Percentiles rank a stretch among this genome's conserved stretches.
phyloP scores from a whole-genome alignment of 2,113 vertebrate species.

The Neopipo cinnamomea region DNA sequence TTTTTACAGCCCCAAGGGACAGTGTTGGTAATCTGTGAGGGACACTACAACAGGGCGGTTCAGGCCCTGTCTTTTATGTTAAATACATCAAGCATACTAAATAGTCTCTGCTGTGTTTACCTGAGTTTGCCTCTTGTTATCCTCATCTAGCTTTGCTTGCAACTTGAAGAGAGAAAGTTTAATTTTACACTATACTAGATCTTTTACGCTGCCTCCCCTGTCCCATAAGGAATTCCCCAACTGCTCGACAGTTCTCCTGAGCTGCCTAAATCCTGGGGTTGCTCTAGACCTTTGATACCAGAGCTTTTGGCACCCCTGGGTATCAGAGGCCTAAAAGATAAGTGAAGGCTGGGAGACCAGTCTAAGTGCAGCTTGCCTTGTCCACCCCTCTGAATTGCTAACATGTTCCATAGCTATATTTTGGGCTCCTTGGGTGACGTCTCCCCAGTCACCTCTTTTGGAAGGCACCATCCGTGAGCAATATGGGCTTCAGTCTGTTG shows the following conservation, averaged over 20 bases:
- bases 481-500: neutral
- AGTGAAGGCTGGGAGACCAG: neutral
- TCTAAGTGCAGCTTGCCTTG: rapidly evolving
- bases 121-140: neutral
- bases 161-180: neutral
- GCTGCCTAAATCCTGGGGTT: neutral
- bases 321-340: neutral
- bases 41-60: neutral
- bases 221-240: neutral
- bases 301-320: neutral
- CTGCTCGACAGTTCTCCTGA: neutral
- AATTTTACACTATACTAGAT: neutral
- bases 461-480: neutral
- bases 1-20: neutral
- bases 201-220: neutral
- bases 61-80: neutral
- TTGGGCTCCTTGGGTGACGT: neutral
- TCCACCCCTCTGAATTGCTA: neutral
- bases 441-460: rapidly evolving
- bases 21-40: neutral
- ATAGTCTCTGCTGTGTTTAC: neutral
- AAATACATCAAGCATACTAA: neutral
- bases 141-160: neutral
- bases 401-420: neutral
- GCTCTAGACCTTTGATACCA: neutral